Conservation (phyloP, 2,888 invertebrate genomes). For the Archips xylosteana region DNA sequence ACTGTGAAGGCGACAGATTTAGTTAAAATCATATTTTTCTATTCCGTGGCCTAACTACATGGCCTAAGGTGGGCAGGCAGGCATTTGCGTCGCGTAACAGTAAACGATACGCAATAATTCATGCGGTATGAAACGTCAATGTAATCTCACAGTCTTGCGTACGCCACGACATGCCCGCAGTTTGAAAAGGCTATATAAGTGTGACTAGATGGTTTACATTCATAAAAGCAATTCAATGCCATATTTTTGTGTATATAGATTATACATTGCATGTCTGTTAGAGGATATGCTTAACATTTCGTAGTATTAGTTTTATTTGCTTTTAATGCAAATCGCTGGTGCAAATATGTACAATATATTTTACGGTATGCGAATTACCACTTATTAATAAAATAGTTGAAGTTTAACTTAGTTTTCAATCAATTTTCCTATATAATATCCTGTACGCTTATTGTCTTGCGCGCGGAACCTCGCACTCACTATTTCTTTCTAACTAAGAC, state of each 20-base stretch:
- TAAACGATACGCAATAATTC: too few species aligned
- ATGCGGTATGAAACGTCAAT: too few species aligned
- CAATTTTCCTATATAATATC: background rate
- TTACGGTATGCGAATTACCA: slow-evolving; percentile 33
- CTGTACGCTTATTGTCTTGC: too few species aligned
- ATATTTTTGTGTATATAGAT: slow-evolving; percentile 36
- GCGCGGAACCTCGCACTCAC: too few species aligned
- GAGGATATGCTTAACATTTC: slow-evolving; percentile 15
- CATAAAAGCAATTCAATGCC: slow-evolving; percentile 30
- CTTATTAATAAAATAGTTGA: slow-evolving; percentile 34
- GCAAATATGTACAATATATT: slow-evolving; percentile 30
- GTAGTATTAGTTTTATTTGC: slow-evolving; percentile 25
- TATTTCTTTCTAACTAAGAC: too few species aligned
- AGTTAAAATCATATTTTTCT: too few species aligned
- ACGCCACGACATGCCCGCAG: background rate
- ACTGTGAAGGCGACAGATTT: background rate
- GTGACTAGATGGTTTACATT: background rate
- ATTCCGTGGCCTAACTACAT: too few species aligned
- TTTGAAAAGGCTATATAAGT: background rate
- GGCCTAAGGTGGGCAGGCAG: too few species aligned
- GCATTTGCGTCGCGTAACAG: too few species aligned
- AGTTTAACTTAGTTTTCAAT: background rate
- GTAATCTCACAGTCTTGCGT: background rate
- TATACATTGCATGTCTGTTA: slow-evolving; percentile 18
- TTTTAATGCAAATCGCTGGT: slow-evolving; percentile 25